Base-by-base conservation (phyloP, 2,113 vertebrate species). In the Platanista minor region DNA sequence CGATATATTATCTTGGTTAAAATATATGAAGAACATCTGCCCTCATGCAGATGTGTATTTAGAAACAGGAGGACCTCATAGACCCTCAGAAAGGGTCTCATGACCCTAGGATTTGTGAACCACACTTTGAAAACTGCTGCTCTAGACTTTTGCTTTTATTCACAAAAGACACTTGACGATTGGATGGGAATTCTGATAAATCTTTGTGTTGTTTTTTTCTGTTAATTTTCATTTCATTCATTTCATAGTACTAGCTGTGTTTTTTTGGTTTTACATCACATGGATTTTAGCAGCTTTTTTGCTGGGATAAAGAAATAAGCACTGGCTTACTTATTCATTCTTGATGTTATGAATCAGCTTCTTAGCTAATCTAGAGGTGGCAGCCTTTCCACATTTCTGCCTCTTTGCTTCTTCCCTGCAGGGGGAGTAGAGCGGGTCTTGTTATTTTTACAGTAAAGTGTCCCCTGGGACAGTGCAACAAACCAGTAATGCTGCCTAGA, bases 171-270 rank as follows among this genome's bases (percentile, higher is more conserved):
- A 0, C 27, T 75, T 88, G 36, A 43, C 75, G 31, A 36, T 59
- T 94, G 29, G 62, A 15, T 80, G 8, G 33, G 69, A 72, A 62
- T 91, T 84, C 72, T 91, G n/a, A 75, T 39, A 95, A n/a, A 11
- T 10, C 4, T 46, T 92, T 90, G 80, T 85, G 0, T 57, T 90
- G 17, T 25, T 88, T 92, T 94, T 95, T 81, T 57, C 27, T 90
- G 9, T 75, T 97, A 87, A 41, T 81, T 95, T 57, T 25, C 29
- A n/a, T 81, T 59, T 94, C 31, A n/a, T 77, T 95, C 59, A 39
- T 74, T 92, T 87, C 66, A 10, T 78, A 39, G 25, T 69, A 49
- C 8, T 87, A 25, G 3, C 14, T 82, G 1, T 67, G 25, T 67
- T 46, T 46, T 85, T 64, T 57, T 39, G 27, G 23, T 43, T 80